phyloP scores from a whole-genome alignment of 2,888 invertebrate species.

The Cryptocephalus primarius region DNA sequence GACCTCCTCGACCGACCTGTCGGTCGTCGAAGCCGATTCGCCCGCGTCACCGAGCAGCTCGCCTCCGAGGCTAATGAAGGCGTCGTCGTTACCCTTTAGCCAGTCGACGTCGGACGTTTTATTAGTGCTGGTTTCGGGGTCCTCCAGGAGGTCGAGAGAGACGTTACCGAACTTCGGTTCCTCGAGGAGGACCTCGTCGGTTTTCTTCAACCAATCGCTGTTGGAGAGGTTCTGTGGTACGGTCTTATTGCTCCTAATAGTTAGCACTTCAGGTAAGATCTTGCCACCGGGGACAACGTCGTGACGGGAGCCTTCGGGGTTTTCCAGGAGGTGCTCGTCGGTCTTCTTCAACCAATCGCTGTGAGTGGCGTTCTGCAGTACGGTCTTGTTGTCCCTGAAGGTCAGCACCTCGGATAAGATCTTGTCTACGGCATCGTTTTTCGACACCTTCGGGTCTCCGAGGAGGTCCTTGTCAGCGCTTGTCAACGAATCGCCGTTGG shows the following conservation, averaged over 20 bases:
- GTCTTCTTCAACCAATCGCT: too few species aligned
- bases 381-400: not conserved
- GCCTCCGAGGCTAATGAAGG: not conserved
- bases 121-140: too few species aligned
- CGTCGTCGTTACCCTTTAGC: not conserved
- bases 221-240: conserved; percentile 18
- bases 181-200: conserved; percentile 12
- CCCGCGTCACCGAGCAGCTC: not conserved
- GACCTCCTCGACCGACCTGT: conserved; percentile 20
- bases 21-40: not conserved
- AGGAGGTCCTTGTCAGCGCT: too few species aligned
- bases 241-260: conserved; percentile 24
- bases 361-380: not conserved
- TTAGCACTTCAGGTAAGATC: conserved; percentile 28
- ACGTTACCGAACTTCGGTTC: conserved; percentile 6
- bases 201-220: conserved; percentile 30
- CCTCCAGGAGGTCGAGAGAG: not conserved
- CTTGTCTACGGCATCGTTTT: too few species aligned
- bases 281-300: conserved; percentile 9
- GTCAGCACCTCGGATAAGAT: too few species aligned
- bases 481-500: too few species aligned
- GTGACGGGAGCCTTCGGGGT: not conserved
- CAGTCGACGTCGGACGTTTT: too few species aligned
- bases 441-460: too few species aligned
- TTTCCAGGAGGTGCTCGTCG: too few species aligned